A percentile compares a stretch with the other conserved stretches of the same genome.
phyloP scores from a whole-genome alignment of 2,888 invertebrate species.

The Cephalotes varians region DNA sequence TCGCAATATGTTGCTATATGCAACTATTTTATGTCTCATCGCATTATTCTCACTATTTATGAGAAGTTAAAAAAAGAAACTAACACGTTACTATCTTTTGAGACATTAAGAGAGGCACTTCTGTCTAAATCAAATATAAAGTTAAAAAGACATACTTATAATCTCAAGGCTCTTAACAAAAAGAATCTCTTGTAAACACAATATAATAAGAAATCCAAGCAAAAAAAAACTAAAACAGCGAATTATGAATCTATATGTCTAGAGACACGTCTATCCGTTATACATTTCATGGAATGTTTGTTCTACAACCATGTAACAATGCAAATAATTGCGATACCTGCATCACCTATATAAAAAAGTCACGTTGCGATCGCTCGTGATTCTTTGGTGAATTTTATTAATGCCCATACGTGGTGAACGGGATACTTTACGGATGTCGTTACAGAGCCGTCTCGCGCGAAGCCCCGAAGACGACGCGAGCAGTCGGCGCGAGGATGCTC shows the following conservation, averaged over 20 bases:
- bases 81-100: neutral
- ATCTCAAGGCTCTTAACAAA: neutral
- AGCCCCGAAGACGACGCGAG: slow-evolving; percentile 27
- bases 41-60: neutral
- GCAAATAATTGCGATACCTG: slow-evolving; percentile 4
- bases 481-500: slow-evolving; percentile 14
- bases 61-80: neutral
- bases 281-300: neutral
- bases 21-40: neutral
- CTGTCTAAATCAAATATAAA: neutral
- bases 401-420: slow-evolving; percentile 11
- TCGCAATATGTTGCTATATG: slow-evolving; percentile 11
- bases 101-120: neutral
- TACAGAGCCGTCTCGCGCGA: slow-evolving; percentile 10
- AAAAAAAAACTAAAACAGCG: neutral
- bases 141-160: neutral
- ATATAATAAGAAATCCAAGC: neutral
- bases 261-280: neutral
- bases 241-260: neutral
- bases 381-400: slow-evolving; percentile 49
- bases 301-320: neutral
- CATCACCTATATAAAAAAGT: neutral
- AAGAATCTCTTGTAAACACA: neutral
- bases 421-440: slow-evolving; percentile 57
- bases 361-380: slow-evolving; percentile 5